Base-by-base conservation (phyloP, 2,113 vertebrate genomes). In the Mesoclemmys tuberculata region DNA sequence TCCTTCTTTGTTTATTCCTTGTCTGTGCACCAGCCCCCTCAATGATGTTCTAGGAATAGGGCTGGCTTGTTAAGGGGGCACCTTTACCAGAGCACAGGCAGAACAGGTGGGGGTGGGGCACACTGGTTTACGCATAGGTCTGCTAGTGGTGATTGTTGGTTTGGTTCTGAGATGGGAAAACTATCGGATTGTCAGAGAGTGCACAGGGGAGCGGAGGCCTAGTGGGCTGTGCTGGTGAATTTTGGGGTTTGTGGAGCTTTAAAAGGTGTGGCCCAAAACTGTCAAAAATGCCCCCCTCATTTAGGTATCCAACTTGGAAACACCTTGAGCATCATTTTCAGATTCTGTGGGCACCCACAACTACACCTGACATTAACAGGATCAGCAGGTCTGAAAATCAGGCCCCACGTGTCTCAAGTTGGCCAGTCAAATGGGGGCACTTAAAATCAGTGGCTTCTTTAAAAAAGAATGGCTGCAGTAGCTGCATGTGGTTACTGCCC, bases 361-460 rank as follows among this genome's bases (percentile, higher is more conserved):
- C 41, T 46, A 12, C 74, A 29, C 26, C 13, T 77, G 74, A 26
- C 11, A 26, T 26, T 46, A 46, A 46, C 7, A 19, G 64, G 29
- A n/a, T 0, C 22, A 38, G n/a, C 35, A 71, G 29, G 61, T 94
- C 2, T 77, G 74, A 1, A 71, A 51, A 14, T 26, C 18, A 77
- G 1, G 13, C 12, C 0, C 1, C 12, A 1, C 9, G 16, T 26
- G 10, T 5, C 52, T 3, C 24, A 1, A 1, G 2, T 16, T 46
- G 74, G 49, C 26, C 27, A 13, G 24, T 0, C 0, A 77, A 71
- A 68, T 38, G n/a, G 8, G 51, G n/a, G 6, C 11, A 8, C 22
- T 44, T 44, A 44, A 68, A n/a, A 44, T 75, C 6, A 46, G 12
- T 77, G 41, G 26, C 41, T 46, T 16, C 41, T 71, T 71, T 71